These are phyloP conservation scores for Ciconia boyciana DNA, from an alignment of 2,113 vertebrate species.

Conservation along the genomic window DNA sequence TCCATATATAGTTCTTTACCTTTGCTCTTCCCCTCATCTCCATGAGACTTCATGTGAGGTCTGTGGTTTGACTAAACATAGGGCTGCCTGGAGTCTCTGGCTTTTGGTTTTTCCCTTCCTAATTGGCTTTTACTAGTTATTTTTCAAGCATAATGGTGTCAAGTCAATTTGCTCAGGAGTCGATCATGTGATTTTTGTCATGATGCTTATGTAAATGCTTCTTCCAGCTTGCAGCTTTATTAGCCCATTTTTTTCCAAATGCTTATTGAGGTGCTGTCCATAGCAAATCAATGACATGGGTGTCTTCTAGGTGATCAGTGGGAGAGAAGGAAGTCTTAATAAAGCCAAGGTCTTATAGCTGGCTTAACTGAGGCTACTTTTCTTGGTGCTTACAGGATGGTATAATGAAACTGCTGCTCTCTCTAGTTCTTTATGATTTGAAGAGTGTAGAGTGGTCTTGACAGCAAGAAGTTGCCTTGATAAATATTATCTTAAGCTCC, in stretches of 20 bases:
- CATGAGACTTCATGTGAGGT: neutral
- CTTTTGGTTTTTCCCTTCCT: neutral
- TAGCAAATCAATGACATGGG: neutral
- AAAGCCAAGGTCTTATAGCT: neutral
- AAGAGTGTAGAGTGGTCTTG: neutral
- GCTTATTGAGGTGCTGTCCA: neutral
- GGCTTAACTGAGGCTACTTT: neutral
- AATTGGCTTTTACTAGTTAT: constrained; percentile 23
- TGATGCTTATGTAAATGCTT: neutral
- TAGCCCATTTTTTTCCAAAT: neutral
- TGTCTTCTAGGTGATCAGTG: neutral
- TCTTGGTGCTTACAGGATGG: neutral
- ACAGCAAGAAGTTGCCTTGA: neutral
- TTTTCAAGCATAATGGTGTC: constrained; percentile 23
- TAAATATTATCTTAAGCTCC: neutral
- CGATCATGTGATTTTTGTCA: neutral
- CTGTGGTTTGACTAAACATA: neutral
- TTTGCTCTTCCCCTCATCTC: neutral
- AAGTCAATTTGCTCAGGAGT: constrained; percentile 22
- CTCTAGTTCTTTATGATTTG: neutral
- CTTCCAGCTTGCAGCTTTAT: neutral
- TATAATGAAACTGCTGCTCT: neutral
- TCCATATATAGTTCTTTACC: constrained; percentile 30
- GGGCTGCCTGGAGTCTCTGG: neutral
- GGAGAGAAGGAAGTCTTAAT: neutral